Evolutionary conservation across 2,797 vertebrate species (phyloP).

Genomic region (Brotula barbata): DNA sequence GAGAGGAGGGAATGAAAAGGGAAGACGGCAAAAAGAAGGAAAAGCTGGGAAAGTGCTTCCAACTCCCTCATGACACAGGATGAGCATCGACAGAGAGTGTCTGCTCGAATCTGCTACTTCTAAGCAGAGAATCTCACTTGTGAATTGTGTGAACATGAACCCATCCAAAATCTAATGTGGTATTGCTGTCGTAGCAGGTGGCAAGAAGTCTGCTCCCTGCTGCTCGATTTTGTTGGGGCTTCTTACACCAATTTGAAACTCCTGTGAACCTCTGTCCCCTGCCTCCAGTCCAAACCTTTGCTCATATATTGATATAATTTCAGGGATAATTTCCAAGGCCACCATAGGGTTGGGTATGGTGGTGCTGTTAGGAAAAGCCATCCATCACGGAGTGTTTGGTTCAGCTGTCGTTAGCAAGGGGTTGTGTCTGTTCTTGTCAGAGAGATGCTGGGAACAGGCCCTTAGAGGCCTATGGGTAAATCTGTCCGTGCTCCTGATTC

Average conservation of each 20-base stretch:
- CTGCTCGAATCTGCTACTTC: slow-evolving; percentile 50
- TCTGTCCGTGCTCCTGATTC: slow-evolving; percentile 73
- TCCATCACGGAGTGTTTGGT: slow-evolving; percentile 58
- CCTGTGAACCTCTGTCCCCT: slow-evolving; percentile 5
- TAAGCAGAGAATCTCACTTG: slow-evolving; percentile 52
- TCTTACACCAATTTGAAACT: slow-evolving; percentile 11
- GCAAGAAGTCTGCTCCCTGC: slow-evolving; percentile 31
- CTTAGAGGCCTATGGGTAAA: slow-evolving; percentile 72
- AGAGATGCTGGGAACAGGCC: slow-evolving; percentile 65
- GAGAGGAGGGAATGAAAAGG: slow-evolving; percentile 40
- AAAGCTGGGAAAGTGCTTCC: slow-evolving; percentile 58
- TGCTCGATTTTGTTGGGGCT: slow-evolving; percentile 16
- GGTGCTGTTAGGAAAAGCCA: slow-evolving; percentile 36
- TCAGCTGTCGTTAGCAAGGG: slow-evolving; percentile 61
- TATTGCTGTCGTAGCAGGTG: slow-evolving; percentile 58
- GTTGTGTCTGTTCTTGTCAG: slow-evolving; percentile 72
- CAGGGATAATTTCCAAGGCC: slow-evolving; percentile 19
- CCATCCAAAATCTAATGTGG: slow-evolving; percentile 46
- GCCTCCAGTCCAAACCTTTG: slow-evolving; percentile 32
- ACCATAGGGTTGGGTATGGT: slow-evolving; percentile 29
- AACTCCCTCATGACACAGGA: slow-evolving; percentile 56
- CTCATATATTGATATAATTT: slow-evolving; percentile 42
- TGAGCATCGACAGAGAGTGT: slow-evolving; percentile 65
- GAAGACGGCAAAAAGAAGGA: slow-evolving; percentile 34
- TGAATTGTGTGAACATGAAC: slow-evolving; percentile 59